Evolutionary conservation across 2,797 vertebrate genomes (phyloP).

Genomic region (Coregonus suidteri): DNA sequence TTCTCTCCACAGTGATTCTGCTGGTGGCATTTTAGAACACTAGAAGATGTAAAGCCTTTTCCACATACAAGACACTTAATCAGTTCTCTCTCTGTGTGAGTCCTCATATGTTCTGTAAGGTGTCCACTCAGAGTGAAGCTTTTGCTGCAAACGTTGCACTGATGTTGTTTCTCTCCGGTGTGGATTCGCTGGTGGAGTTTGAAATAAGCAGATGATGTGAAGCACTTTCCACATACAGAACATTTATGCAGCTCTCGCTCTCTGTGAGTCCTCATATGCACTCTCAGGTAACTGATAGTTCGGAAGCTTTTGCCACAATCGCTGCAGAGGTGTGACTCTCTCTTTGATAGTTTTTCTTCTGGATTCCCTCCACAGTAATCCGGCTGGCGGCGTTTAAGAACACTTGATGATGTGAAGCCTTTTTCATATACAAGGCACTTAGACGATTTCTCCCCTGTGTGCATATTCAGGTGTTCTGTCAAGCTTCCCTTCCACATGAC

Average conservation of each 20-base stretch:
- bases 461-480: neutral
- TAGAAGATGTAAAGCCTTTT: neutral
- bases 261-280: neutral
- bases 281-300: neutral
- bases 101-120: neutral
- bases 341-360: neutral
- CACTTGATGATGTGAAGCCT: neutral
- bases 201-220: neutral
- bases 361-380: neutral
- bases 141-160: neutral
- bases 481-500: neutral
- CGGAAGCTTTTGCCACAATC: neutral
- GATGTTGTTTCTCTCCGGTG: neutral
- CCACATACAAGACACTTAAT: neutral
- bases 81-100: neutral
- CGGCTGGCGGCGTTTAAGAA: neutral
- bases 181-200: neutral
- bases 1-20: neutral
- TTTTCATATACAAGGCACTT: neutral
- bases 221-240: neutral
- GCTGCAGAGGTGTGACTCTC: neutral
- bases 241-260: neutral
- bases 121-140: neutral
- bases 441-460: neutral
- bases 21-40: neutral